These are phyloP conservation scores for Oncopeltus fasciatus DNA, from an alignment of 1,140 invertebrate species.

Conservation along the genomic window DNA sequence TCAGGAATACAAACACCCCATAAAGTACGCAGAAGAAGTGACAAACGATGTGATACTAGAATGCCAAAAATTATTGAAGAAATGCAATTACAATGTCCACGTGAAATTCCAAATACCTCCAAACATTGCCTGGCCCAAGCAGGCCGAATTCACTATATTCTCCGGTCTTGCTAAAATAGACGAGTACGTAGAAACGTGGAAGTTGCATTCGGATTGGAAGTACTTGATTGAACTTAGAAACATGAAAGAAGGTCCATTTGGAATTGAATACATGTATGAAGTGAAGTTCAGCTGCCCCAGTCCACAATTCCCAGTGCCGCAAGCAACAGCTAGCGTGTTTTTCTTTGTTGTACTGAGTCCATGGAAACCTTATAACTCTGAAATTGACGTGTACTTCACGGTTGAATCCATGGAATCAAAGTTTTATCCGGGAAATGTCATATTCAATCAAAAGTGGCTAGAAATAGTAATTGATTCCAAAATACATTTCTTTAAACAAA, in stretches of 20 bases:
- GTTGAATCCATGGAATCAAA: background rate
- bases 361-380: background rate
- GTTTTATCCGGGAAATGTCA: background rate
- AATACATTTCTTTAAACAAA: background rate
- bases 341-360: background rate
- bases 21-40: background rate
- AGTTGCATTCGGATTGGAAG: background rate
- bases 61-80: background rate
- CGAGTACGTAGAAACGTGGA: background rate
- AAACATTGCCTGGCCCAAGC: background rate
- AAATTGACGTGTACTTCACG: background rate
- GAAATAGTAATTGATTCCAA: background rate
- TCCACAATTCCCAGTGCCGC: background rate
- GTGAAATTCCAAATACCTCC: background rate
- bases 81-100: background rate
- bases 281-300: constrained; percentile 1
- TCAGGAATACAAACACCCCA: no score
- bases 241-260: background rate
- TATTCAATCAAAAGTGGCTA: constrained; percentile 1
- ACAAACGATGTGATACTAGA: background rate
- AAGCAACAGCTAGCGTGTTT: background rate
- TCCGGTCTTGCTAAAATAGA: background rate
- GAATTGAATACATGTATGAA: background rate
- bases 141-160: background rate
- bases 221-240: background rate